A percentile compares a stretch with the other conserved stretches of the same genome.
Evolutionary conservation across 2,797 vertebrate genomes (phyloP).

Genomic region (Enteromius fasciolatus): DNA sequence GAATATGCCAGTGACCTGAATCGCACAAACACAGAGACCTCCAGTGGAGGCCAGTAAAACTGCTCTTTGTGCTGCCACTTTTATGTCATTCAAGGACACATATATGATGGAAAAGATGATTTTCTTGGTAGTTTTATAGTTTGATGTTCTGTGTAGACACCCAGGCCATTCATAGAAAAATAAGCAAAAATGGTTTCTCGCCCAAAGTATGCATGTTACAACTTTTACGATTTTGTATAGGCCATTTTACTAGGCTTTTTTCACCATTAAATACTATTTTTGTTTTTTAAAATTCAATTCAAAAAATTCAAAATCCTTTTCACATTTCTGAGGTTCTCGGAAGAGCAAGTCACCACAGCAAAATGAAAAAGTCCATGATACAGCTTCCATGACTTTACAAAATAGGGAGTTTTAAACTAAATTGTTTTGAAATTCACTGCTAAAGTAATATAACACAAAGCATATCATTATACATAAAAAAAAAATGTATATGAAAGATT

Average conservation of each 20-base stretch:
- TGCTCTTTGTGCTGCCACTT: background rate
- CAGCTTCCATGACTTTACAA: background rate
- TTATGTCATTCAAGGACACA: background rate
- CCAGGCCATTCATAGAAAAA: background rate
- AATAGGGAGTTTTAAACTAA: background rate
- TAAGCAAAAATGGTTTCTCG: background rate
- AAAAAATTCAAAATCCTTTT: background rate
- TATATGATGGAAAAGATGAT: background rate
- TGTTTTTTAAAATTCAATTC: background rate
- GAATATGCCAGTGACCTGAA: constrained; percentile 36
- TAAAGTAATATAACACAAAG: background rate
- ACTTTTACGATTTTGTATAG: background rate
- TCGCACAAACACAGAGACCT: constrained; percentile 31
- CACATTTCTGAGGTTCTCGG: background rate
- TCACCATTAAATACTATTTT: background rate
- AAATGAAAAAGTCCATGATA: background rate
- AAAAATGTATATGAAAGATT: too few species aligned
- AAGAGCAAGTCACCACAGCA: background rate
- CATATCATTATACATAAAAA: background rate
- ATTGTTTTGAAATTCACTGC: background rate
- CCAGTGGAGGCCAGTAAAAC: constrained; percentile 34
- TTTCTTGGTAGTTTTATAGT: background rate
- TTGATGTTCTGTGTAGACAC: background rate
- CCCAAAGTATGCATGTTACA: background rate
- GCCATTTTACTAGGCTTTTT: background rate